Percentiles rank a stretch among this genome's conserved stretches.
These are phyloP conservation scores for Ceratitis capitata DNA, from an alignment of 1,140 invertebrate species.

Conservation along the genomic window DNA sequence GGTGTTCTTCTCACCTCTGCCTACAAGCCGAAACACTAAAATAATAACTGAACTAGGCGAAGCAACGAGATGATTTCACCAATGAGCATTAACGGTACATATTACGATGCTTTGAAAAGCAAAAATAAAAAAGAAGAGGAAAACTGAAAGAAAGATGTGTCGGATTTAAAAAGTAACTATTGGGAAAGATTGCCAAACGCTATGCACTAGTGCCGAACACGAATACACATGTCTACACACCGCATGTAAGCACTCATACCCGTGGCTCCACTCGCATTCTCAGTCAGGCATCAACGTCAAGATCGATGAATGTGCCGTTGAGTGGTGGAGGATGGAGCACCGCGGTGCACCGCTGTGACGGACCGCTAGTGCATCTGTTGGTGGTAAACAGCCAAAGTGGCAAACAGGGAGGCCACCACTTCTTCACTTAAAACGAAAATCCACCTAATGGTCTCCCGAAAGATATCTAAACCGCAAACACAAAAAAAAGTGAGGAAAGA, in stretches of 20 bases:
- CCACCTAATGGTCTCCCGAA: constrained; percentile 23
- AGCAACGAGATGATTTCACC: constrained; percentile 61
- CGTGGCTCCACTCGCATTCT: background rate
- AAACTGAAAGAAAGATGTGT: background rate
- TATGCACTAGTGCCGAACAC: constrained; percentile 46
- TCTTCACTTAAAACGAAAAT: background rate
- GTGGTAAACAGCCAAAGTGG: background rate
- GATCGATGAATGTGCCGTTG: constrained; percentile 40
- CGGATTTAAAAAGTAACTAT: background rate
- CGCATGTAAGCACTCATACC: too few species aligned
- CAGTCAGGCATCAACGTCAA: background rate
- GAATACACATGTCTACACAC: constrained; percentile 52
- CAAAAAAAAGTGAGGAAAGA: background rate
- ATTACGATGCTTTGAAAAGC: constrained; percentile 63
- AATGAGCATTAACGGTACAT: constrained; percentile 64
- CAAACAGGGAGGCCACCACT: background rate
- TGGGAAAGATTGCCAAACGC: background rate
- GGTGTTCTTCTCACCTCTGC: constrained; percentile 40
- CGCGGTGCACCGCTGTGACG: constrained; percentile 28
- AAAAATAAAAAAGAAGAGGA: constrained; percentile 5
- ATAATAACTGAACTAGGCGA: constrained; percentile 17
- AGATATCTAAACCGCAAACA: background rate
- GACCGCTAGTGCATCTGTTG: background rate
- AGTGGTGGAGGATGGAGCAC: constrained; percentile 11
- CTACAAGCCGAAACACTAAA: constrained; percentile 33